Base-by-base conservation (phyloP, 1,140 invertebrate species). In the Notospermus geniculatus region DNA sequence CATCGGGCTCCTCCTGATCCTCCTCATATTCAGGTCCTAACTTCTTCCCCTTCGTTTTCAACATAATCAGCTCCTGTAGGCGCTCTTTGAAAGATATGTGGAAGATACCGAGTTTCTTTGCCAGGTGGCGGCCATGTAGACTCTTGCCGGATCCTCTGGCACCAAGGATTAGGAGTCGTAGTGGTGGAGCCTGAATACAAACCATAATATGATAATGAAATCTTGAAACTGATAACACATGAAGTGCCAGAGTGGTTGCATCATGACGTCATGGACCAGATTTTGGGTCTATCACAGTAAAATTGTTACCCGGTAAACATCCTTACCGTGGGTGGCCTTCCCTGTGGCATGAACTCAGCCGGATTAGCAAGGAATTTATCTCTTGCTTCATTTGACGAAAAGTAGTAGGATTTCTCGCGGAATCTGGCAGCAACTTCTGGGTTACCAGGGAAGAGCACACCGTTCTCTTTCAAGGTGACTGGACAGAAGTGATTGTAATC, bases 401-500 rank as follows among this genome's bases (percentile, higher is more conserved):
- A 71, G 60, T 80, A 79, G 54, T 81, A 83, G 19, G 77, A 70
- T 55, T 77, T 80, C 57, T 79, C 79, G 41, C 76, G 66, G 62
- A 74, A 83, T 57, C 71, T 73, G n/a, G 72, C 69, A 2, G 77
- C 69, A 41, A 72, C 63, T 59, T 83, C 81, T 25, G 78, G 74
- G 60, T 80, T 81, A 17, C 80, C 80, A 15, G 81, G 79, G 50
- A 69, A 74, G 28, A 82, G 62, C 7, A 81, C 66, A 59, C 62
- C 65, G 17, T 73, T 73, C 27, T 80, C 75, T 59, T 76, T 75
- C 30, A 82, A 65, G 28, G 67, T 59, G 2, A 83, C 80, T 19
- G 80, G 80, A 69, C 79, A 81, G 67, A 78, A 82, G 59, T 79
- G 71, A 55, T 75, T 79, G 1, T 70, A 73, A 45, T 83, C 79